Evolutionary conservation across 2,113 vertebrate species (phyloP).

Genomic region (Trichomycterus rosablanca): DNA sequence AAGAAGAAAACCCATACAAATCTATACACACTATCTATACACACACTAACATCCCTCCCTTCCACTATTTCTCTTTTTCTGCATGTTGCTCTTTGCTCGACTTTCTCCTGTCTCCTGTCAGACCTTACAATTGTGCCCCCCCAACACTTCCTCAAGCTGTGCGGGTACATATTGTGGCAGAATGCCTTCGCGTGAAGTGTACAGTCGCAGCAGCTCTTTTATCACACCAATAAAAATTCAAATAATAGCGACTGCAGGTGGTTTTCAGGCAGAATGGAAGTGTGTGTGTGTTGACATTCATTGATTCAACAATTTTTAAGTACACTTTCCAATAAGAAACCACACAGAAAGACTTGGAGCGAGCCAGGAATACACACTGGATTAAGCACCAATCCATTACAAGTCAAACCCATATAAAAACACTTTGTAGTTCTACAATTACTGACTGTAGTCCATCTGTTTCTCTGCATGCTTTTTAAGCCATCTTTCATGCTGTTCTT

Average conservation of each 20-base stretch:
- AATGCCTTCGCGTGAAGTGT: not conserved
- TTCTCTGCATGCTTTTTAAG: too few species aligned
- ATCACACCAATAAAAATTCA: not conserved
- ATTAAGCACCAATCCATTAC: too few species aligned
- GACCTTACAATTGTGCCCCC: not conserved
- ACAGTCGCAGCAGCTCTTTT: not conserved
- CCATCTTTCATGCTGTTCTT: too few species aligned
- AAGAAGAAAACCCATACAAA: constrained; percentile 15
- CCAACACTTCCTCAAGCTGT: not conserved
- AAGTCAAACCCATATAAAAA: too few species aligned
- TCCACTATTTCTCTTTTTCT: not conserved
- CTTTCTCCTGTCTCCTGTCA: not conserved
- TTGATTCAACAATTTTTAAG: too few species aligned
- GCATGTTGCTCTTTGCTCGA: not conserved
- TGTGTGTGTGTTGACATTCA: too few species aligned
- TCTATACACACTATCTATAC: constrained; percentile 7
- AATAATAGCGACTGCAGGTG: not conserved
- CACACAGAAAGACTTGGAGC: too few species aligned
- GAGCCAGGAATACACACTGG: too few species aligned
- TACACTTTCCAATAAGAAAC: too few species aligned
- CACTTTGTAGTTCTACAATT: too few species aligned
- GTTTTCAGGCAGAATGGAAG: not conserved
- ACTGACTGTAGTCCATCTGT: too few species aligned
- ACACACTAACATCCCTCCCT: not conserved
- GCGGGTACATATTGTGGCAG: not conserved